phyloP scores from a whole-genome alignment of 92 coral and sea anemone species.

The Micromussa lordhowensis region DNA sequence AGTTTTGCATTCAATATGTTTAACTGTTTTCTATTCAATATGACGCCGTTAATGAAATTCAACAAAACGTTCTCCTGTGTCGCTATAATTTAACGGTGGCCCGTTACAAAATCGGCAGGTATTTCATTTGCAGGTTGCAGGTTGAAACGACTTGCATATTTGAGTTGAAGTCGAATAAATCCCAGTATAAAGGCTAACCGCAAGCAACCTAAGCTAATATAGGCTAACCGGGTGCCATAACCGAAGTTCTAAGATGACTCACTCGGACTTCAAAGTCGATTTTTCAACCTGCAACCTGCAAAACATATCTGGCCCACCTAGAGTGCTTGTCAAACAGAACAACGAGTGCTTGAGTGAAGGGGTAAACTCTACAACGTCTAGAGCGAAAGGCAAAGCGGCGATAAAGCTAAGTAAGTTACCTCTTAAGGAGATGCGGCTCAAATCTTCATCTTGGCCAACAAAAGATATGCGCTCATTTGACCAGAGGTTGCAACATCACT shows the following conservation, averaged over 20 bases:
- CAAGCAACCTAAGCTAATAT: no score
- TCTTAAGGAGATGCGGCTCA: neutral
- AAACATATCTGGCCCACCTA: no score
- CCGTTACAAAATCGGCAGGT: neutral
- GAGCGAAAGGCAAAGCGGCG: neutral
- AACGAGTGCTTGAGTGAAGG: neutral
- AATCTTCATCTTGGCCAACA: neutral
- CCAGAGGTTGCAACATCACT: neutral
- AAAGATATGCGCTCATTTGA: neutral
- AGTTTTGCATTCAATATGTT: no score
- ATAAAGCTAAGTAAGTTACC: neutral
- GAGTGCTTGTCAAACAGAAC: neutral
- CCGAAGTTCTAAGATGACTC: no score
- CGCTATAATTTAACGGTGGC: neutral
- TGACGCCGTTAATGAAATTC: no score
- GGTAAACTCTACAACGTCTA: neutral
- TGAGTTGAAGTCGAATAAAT: no score
- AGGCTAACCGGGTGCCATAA: no score
- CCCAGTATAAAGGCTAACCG: no score
- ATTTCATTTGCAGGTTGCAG: no score
- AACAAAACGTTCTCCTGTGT: neutral
- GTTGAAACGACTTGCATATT: no score
- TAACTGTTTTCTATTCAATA: neutral
- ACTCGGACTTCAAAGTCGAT: no score
- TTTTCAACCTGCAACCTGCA: no score